Evolutionary conservation across 1,140 invertebrate genomes (phyloP).

Genomic region (Formica exsecta): DNA sequence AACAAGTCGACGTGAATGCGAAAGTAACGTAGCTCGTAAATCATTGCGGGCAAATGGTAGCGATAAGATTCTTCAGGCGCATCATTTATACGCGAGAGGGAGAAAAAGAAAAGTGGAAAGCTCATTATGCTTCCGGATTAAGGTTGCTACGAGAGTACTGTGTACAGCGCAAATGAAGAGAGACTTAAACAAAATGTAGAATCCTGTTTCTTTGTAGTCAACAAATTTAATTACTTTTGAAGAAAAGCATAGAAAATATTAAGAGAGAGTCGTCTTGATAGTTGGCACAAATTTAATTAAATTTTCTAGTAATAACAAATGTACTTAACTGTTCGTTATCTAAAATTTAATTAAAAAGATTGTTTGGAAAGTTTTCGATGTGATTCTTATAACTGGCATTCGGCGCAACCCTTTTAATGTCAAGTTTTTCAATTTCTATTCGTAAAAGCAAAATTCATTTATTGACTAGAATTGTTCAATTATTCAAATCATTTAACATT

Average conservation of each 20-base stretch:
- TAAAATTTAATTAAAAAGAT: neutral
- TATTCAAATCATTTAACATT: neutral
- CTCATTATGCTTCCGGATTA: conserved; percentile 21
- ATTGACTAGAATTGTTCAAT: neutral
- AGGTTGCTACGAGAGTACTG: neutral
- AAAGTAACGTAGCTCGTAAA: conserved; percentile 36
- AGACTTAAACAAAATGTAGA: neutral
- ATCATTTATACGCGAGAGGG: conserved; percentile 10
- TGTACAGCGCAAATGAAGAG: conserved; percentile 2
- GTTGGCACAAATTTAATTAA: conserved; percentile 3
- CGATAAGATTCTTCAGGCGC: conserved; percentile 19
- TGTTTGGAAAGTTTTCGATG: neutral
- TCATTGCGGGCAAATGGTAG: neutral
- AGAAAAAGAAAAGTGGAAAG: neutral
- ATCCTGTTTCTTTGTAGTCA: neutral
- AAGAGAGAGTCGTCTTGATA: neutral
- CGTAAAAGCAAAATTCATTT: neutral
- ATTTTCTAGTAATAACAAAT: neutral
- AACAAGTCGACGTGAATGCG: neutral
- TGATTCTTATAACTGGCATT: neutral
- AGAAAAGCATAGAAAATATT: neutral
- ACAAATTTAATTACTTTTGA: conserved; percentile 17
- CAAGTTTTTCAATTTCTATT: neutral
- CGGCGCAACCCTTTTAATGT: neutral
- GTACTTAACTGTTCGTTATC: neutral